Percentiles rank a stretch among this genome's conserved stretches.
Evolutionary conservation across 2,797 vertebrate species (phyloP).

Genomic region (Percopsis omiscomaycus): DNA sequence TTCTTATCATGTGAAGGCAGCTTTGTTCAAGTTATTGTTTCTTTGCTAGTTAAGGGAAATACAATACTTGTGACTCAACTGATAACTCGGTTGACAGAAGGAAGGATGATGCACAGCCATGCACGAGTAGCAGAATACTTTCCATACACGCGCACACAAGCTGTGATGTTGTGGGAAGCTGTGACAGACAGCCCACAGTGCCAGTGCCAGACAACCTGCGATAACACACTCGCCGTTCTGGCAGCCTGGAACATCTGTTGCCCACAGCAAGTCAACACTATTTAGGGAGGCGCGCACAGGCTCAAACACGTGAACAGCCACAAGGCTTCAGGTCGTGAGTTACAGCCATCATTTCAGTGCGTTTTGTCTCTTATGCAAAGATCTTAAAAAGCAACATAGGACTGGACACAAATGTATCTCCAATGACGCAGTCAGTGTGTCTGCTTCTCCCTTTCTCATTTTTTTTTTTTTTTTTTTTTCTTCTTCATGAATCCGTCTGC

Average conservation of each 20-base stretch:
- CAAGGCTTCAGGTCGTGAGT: neutral
- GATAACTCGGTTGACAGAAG: slow-evolving; percentile 24
- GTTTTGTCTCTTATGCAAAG: too few species aligned
- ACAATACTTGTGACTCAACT: slow-evolving; percentile 33
- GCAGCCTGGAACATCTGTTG: slow-evolving; percentile 39
- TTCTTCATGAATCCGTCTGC: too few species aligned
- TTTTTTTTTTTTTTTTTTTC: slow-evolving; percentile 6
- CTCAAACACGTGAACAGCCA: neutral
- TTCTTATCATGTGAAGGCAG: too few species aligned
- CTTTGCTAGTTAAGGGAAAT: slow-evolving; percentile 29
- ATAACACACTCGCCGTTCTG: slow-evolving; percentile 1
- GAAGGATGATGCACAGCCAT: slow-evolving; percentile 16
- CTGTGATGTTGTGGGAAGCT: slow-evolving; percentile 14
- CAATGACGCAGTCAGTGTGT: too few species aligned
- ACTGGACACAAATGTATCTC: too few species aligned
- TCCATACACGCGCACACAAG: slow-evolving; percentile 13
- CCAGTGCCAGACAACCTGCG: slow-evolving; percentile 32
- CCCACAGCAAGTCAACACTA: slow-evolving; percentile 15
- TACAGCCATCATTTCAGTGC: neutral
- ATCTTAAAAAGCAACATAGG: too few species aligned
- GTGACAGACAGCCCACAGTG: slow-evolving; percentile 12
- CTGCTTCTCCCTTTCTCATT: neutral
- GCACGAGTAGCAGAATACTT: slow-evolving; percentile 3
- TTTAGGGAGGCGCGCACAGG: slow-evolving; percentile 7
- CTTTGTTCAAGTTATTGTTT: too few species aligned